These are phyloP conservation scores for Drosophila trapezifrons DNA, from an alignment of 1,140 invertebrate species.

Conservation along the genomic window DNA sequence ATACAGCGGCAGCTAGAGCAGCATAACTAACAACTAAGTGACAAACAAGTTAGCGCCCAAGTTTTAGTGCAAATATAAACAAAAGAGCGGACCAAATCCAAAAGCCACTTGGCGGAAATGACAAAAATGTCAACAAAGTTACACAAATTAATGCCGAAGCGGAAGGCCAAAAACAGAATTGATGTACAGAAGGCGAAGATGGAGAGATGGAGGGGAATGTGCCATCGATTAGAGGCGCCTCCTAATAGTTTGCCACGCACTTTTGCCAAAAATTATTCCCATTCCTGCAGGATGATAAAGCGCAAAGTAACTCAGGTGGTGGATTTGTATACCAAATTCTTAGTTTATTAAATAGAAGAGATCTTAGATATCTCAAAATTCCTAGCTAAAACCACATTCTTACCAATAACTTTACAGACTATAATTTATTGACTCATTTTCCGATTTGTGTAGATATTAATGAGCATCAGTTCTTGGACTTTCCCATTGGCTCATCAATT, in stretches of 20 bases:
- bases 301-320: background rate
- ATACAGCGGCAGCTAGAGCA: slow-evolving; percentile 5
- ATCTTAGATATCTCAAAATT: background rate
- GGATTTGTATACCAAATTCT: background rate
- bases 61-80: slow-evolving; percentile 51
- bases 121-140: slow-evolving; percentile 60
- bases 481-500: slow-evolving; percentile 14
- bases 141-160: slow-evolving; percentile 56
- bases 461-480: background rate
- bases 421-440: slow-evolving; percentile 3
- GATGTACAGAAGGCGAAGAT: background rate
- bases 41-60: slow-evolving; percentile 50
- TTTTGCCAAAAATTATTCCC: background rate
- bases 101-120: slow-evolving; percentile 52
- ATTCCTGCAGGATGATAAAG: background rate
- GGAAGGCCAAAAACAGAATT: slow-evolving; percentile 18
- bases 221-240: slow-evolving; percentile 16
- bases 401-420: no score
- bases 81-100: slow-evolving; percentile 11
- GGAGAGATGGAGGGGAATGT: background rate
- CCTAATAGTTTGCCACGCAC: slow-evolving; percentile 21
- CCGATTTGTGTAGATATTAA: background rate
- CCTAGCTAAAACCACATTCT: background rate
- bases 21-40: slow-evolving; percentile 6
- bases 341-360: no score